phyloP scores from a whole-genome alignment of 2,888 invertebrate species.

The Drosophila neonasuta region DNA sequence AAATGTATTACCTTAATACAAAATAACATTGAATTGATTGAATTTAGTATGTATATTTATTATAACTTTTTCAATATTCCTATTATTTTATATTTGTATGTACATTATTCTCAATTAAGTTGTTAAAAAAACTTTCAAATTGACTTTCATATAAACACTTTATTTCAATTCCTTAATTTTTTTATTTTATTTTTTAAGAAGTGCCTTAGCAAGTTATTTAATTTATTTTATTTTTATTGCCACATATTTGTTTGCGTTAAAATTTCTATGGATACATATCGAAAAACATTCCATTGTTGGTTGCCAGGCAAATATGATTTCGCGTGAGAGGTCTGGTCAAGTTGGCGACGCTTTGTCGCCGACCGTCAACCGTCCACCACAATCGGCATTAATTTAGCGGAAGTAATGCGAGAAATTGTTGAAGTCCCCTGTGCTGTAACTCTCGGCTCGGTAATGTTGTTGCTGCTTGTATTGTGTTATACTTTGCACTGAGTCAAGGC shows the following conservation, averaged over 20 bases:
- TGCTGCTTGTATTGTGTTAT: slow-evolving; percentile 16
- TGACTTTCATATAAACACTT: no score
- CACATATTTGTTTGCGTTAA: neutral
- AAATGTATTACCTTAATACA: no score
- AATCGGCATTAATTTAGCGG: slow-evolving; percentile 80
- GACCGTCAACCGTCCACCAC: slow-evolving; percentile 61
- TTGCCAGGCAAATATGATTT: slow-evolving; percentile 33
- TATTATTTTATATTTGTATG: no score
- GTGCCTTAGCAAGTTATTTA: no score
- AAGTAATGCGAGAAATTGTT: slow-evolving; percentile 80
- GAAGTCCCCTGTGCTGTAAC: slow-evolving; percentile 29
- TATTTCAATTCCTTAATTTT: no score
- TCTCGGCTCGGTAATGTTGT: slow-evolving; percentile 15
- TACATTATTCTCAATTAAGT: no score
- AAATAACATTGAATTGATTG: no score
- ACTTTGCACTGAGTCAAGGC: slow-evolving; percentile 22
- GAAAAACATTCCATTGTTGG: slow-evolving; percentile 29
- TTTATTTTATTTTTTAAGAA: no score
- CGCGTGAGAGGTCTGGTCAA: slow-evolving; percentile 25
- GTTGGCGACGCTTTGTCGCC: slow-evolving; percentile 68
- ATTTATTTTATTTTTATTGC: neutral
- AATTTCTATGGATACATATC: slow-evolving; percentile 8
- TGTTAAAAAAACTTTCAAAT: no score
- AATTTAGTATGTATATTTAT: no score
- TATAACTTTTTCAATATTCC: no score